Percentiles rank a stretch among this genome's conserved stretches.
Evolutionary conservation across 1,140 invertebrate species (phyloP).

Genomic region (Ditylenchus dipsaci): DNA sequence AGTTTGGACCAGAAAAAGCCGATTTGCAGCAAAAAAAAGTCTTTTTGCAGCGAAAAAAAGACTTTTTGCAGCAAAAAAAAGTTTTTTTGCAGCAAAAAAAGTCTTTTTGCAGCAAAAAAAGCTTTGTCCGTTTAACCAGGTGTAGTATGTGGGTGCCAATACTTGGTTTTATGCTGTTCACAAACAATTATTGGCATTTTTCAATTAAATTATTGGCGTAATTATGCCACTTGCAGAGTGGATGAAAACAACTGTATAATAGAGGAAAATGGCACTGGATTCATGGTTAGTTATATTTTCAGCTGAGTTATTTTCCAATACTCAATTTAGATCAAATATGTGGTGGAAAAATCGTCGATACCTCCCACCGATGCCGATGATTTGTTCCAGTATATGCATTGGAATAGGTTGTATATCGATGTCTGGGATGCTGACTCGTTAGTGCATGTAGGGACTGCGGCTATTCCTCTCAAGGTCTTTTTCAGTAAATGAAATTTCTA

Average conservation of each 20-base stretch:
- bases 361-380: slow-evolving; percentile 16
- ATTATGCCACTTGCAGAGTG: neutral
- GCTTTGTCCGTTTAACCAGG: no score
- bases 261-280: slow-evolving; percentile 17
- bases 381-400: slow-evolving; percentile 36
- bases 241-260: slow-evolving; percentile 22
- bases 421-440: slow-evolving; percentile 51
- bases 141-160: no score
- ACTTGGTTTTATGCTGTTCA: no score
- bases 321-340: slow-evolving; percentile 10
- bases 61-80: no score
- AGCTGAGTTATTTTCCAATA: neutral
- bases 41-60: no score
- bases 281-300: slow-evolving; percentile 15
- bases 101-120: no score
- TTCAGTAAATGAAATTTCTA: neutral
- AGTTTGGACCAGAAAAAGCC: no score
- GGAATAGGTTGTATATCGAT: slow-evolving; percentile 29
- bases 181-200: no score
- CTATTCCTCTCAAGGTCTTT: slow-evolving; percentile 41
- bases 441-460: slow-evolving; percentile 36
- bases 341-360: slow-evolving; percentile 13
- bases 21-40: no score
- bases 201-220: no score
- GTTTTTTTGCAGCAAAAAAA: no score